Percentiles rank a stretch among this genome's conserved stretches.
Evolutionary conservation across 2,888 invertebrate genomes (phyloP).

Genomic region (Agrotis ipsilon): DNA sequence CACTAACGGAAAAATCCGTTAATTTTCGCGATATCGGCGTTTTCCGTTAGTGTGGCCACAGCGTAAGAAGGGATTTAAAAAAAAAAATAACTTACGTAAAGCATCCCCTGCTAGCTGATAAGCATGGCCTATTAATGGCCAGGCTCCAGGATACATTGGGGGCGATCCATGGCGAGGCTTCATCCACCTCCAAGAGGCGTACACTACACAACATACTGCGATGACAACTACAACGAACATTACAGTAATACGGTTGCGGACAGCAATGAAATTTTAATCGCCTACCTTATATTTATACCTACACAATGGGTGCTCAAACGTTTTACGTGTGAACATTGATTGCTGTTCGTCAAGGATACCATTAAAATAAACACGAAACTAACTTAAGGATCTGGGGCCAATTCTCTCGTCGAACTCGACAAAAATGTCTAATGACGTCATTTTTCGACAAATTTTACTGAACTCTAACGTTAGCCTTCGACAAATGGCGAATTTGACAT

Average conservation of each 20-base stretch:
- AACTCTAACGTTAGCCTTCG: too few relatives aligned
- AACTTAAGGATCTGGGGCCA: too few relatives aligned
- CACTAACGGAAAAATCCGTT: too few relatives aligned
- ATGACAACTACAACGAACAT: conserved; percentile 30
- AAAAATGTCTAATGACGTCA: too few relatives aligned
- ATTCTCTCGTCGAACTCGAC: too few relatives aligned
- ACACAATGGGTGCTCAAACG: conserved; percentile 24
- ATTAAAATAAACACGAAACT: too few relatives aligned
- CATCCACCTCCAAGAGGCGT: conserved; percentile 22
- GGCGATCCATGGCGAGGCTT: conserved; percentile 18
- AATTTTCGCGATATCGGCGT: too few relatives aligned
- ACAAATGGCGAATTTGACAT: too few relatives aligned
- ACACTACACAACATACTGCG: conserved; percentile 24
- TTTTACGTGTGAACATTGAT: not conserved
- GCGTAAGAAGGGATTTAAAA: not conserved
- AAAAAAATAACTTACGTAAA: conserved; percentile 19
- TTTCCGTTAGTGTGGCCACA: too few relatives aligned
- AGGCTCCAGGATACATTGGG: conserved; percentile 29
- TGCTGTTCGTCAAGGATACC: too few relatives aligned
- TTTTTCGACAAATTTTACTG: too few relatives aligned
- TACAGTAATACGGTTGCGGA: not conserved
- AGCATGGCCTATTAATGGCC: conserved; percentile 41
- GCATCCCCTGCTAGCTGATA: conserved; percentile 19
- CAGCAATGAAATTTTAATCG: not conserved
- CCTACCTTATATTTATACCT: conserved; percentile 14